Evolutionary conservation across 2,888 invertebrate genomes (phyloP), one percentile per base, ranked within the genome.

Genomic region (Orthonychiurus folsomi): DNA sequence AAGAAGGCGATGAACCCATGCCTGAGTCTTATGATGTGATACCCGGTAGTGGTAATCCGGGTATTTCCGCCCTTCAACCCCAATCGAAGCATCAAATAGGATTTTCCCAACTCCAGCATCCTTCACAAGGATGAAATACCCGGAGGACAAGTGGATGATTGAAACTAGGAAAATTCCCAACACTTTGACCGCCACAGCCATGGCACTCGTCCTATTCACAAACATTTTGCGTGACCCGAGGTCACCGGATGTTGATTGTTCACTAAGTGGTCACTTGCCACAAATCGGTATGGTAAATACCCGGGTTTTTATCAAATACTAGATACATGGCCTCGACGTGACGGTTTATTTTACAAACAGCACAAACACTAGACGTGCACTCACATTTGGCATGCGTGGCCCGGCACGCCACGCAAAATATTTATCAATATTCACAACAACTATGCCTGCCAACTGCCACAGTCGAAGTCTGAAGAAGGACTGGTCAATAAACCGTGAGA

Each of bases 401-500:
- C 37, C 37, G 5, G 37, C 37, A 37, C 37, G 37, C 37, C 37
- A 37, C 15, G 5, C 37, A 37, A 15, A 9, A 37, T 15, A 37
- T 37, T 5, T 37, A 37, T 37, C 37, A 5, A 37, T 37, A n/a
- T 37, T 15, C 9, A 15, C 37, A 37, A 37, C 37, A 15, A 15
- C 37, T 9, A 37, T 15, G 37, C 9, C 37, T 9, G 15, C 52
- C 20, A 52, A 52, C 23, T 3, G 5, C n/a, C 52, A 52, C 52
- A 12, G 52, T 20, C 52, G n/a, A 52, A 52, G 23, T 52, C n/a
- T 20, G 5, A 52, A 52, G 23, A 20, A 23, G 54, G 25, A 68
- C 69, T 71, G 71, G 71, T 71, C 69, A 71, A 71, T 69, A 71
- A 69, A 71, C 71, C 71, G 71, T 71, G 71, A 68, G 71, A 71